Percentiles rank a stretch among this genome's conserved stretches.
These are phyloP conservation scores for Pseudomyrmex flavicornis DNA, from an alignment of 1,140 invertebrate genomes.

Conservation along the genomic window DNA sequence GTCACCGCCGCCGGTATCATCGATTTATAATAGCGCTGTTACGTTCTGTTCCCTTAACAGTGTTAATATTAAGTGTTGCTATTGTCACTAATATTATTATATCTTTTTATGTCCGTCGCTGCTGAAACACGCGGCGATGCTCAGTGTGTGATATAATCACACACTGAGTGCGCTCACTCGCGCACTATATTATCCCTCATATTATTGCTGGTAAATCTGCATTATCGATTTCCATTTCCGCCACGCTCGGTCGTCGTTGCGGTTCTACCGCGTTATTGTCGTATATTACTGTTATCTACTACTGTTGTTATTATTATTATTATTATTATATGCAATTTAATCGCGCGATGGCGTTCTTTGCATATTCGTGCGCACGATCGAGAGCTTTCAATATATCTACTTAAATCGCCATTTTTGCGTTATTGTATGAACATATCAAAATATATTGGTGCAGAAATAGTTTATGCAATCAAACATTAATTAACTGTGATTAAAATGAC, in stretches of 20 bases:
- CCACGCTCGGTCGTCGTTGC: neutral
- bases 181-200: constrained; percentile 23
- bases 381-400: neutral
- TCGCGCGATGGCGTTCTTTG: neutral
- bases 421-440: neutral
- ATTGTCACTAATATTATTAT: constrained; percentile 50
- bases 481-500: no score
- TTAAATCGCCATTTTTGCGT: no score
- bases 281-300: neutral
- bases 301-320: constrained; percentile 11
- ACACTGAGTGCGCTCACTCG: no score
- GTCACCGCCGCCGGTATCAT: constrained; percentile 21
- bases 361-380: constrained; percentile 44
- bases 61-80: constrained; percentile 57
- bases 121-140: constrained; percentile 27
- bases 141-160: constrained; percentile 17
- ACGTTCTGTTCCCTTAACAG: constrained; percentile 43
- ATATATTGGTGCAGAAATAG: constrained; percentile 26
- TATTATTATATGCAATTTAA: neutral
- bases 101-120: constrained; percentile 10
- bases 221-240: constrained; percentile 49
- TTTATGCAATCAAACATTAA: neutral
- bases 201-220: constrained; percentile 35
- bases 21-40: constrained; percentile 69
- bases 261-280: neutral